Evolutionary conservation across 1,140 invertebrate species (phyloP).

Genomic region (Varroa destructor): DNA sequence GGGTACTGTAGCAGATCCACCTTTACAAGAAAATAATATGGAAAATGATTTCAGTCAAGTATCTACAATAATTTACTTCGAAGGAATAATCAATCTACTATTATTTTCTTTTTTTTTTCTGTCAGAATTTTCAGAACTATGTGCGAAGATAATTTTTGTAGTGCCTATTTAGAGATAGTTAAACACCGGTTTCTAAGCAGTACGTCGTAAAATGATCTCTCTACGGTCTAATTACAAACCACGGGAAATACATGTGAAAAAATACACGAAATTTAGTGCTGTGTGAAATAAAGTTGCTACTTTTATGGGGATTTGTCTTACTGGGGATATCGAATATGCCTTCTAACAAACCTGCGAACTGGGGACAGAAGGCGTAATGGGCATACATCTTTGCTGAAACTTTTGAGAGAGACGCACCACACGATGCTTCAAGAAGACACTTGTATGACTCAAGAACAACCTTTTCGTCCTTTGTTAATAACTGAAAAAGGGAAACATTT

Average conservation of each 20-base stretch:
- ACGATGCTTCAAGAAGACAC: constrained; percentile 3
- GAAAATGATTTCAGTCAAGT: not conserved
- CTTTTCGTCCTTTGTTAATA: constrained; percentile 5
- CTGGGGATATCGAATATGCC: not conserved
- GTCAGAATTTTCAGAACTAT: no score
- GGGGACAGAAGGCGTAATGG: not conserved
- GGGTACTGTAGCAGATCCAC: constrained; percentile 10
- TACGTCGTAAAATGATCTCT: not conserved
- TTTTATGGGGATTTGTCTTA: not conserved
- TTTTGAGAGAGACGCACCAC: not conserved
- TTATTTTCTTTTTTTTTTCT: no score
- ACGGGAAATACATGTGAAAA: not conserved
- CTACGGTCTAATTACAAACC: not conserved
- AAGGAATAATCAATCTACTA: not conserved
- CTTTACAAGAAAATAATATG: not conserved
- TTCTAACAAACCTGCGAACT: not conserved
- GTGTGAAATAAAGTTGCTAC: not conserved
- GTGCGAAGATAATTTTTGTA: no score
- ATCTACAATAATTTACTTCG: not conserved
- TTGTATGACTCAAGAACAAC: constrained; percentile 12
- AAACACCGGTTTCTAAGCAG: no score
- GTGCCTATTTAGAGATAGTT: no score
- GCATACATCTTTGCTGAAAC: constrained; percentile 17
- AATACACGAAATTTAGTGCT: not conserved
- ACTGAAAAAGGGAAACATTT: not conserved